These are phyloP conservation scores for Nomada flava DNA, from an alignment of 2,888 invertebrate genomes.

Conservation along the genomic window DNA sequence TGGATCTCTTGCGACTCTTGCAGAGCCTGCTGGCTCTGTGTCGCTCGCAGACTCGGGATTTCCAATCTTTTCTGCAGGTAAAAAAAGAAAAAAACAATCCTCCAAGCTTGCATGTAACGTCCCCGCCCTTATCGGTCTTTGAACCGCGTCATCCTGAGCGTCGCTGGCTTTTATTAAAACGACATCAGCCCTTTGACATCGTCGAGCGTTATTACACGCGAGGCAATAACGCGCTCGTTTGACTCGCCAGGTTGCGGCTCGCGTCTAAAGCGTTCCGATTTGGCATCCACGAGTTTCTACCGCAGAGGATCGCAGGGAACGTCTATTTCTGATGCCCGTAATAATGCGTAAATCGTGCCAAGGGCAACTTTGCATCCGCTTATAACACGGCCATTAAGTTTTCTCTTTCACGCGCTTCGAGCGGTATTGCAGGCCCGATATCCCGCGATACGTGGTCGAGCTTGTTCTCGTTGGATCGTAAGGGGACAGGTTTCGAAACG, in stretches of 20 bases:
- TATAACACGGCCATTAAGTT: neutral
- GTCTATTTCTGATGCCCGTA: slow-evolving; percentile 8
- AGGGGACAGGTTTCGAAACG: neutral
- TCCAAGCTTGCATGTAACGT: neutral
- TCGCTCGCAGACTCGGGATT: slow-evolving; percentile 59
- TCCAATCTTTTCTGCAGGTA: slow-evolving; percentile 69
- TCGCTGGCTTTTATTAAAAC: neutral
- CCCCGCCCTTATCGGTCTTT: neutral
- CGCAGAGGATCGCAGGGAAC: neutral
- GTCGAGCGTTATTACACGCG: neutral
- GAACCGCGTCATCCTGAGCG: neutral
- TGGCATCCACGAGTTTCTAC: too few relatives aligned
- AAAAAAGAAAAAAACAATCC: slow-evolving; percentile 10
- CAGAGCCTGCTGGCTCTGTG: slow-evolving; percentile 69
- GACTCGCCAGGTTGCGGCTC: too few relatives aligned
- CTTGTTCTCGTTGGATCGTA: too few relatives aligned
- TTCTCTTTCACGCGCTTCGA: neutral
- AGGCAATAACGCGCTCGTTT: too few relatives aligned
- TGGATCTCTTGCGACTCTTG: slow-evolving; percentile 68
- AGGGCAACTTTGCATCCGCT: neutral
- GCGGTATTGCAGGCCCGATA: neutral
- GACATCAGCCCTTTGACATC: neutral
- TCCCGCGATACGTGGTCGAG: neutral
- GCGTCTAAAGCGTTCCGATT: too few relatives aligned
- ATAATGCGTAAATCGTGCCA: slow-evolving; percentile 9